These are phyloP conservation scores for Henricia sp. DNA, from an alignment of 53 echinoderm and acorn worm species.

Conservation along the genomic window DNA sequence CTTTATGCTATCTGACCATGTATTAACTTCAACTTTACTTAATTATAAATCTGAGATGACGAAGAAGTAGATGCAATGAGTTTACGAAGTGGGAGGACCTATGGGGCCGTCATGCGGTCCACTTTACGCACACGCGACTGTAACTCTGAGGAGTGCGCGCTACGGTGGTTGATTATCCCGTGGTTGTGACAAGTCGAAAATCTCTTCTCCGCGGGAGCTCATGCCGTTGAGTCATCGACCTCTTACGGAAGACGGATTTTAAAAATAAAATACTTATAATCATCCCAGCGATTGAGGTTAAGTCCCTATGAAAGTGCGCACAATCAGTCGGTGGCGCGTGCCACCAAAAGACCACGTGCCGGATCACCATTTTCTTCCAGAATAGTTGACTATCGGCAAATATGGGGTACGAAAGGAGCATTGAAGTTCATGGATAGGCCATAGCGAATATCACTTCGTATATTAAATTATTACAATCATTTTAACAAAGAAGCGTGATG, in stretches of 20 bases:
- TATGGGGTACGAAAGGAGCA: background rate
- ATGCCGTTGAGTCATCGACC: slow-evolving; percentile 55
- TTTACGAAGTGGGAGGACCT: too few relatives aligned
- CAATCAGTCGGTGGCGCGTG: background rate
- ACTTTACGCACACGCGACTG: too few relatives aligned
- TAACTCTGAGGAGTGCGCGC: background rate
- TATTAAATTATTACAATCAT: too few relatives aligned
- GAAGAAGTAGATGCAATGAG: too few relatives aligned
- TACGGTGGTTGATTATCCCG: slow-evolving; percentile 1
- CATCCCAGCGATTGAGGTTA: background rate
- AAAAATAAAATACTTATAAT: slow-evolving; percentile 41
- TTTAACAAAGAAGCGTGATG: too few relatives aligned
- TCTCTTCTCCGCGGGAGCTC: slow-evolving; percentile 20
- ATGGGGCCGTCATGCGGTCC: too few relatives aligned
- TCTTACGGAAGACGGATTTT: background rate
- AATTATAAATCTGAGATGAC: too few relatives aligned
- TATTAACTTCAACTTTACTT: too few relatives aligned
- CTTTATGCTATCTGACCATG: too few relatives aligned
- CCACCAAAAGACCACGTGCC: background rate
- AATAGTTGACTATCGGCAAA: background rate
- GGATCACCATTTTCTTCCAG: background rate
- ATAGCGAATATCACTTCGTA: background rate
- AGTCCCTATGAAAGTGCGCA: slow-evolving; percentile 21
- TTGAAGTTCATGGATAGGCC: background rate
- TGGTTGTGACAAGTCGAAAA: slow-evolving; percentile 40